Evolutionary conservation across 2,888 invertebrate species (phyloP), one percentile per base, ranked within the genome.

Genomic region (Polydesmus complanatus): DNA sequence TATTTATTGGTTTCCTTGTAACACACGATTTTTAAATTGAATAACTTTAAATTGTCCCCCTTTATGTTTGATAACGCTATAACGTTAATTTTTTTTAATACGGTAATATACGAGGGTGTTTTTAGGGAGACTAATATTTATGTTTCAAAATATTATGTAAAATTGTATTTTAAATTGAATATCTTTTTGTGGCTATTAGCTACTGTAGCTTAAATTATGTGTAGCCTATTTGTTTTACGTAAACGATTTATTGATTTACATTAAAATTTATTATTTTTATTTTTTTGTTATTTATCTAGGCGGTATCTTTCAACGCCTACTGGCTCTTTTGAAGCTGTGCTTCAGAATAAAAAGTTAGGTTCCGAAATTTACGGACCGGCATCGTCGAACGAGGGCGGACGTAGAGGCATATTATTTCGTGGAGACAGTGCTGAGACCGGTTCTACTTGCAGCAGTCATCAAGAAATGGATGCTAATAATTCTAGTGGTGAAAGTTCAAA

Each of bases 351-450:
- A 37, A 37, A 5, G 14, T 5, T 37, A 37, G 37, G 14, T 37
- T 37, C 37, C 8, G 37, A 8, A 14, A 5, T 8, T 37, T 14
- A 8, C 14, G 37, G 37, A 14, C 8, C 37, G 14, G 14, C 37
- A 37, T 37, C 37, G 37, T n/a, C n/a, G n/a, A n/a, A n/a, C n/a
- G n/a, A n/a, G n/a, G n/a, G n/a, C n/a, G n/a, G n/a, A n/a, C n/a
- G n/a, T 37, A 5, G 37, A 37, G 37, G 37, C 37, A 8, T 37
- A 37, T 37, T 37, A 37, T 5, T 27, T 37, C 37, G 60, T 19
- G 60, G 60, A 23, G 60, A 60, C 37, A 60, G 60, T 26, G 19
- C 47, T 2, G 60, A 49, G 3, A 26, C 27, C 23, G 54, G 22
- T 14, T 25, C 27, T 22, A 26, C 5, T 21, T 11, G 26, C 54